Percentiles rank a stretch among this genome's conserved stretches.
Evolutionary conservation across 2,113 vertebrate species (phyloP).

Genomic region (Gavia stellata): DNA sequence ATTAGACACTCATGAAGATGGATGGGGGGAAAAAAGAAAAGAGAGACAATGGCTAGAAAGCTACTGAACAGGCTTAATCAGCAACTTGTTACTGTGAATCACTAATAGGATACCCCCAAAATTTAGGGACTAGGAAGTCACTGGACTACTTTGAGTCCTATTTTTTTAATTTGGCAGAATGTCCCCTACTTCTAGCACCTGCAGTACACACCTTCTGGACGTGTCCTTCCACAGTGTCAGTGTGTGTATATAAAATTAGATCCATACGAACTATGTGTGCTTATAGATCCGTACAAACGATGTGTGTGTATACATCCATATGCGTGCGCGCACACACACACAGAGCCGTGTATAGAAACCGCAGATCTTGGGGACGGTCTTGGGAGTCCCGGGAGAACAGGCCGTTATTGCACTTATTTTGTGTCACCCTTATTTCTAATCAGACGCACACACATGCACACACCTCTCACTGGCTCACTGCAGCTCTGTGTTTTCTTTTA

Average conservation of each 20-base stretch:
- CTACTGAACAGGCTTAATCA: background rate
- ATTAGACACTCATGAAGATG: background rate
- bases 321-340: rapidly evolving
- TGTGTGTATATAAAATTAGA: background rate
- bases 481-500: constrained; percentile 44
- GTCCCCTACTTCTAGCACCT: background rate
- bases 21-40: background rate
- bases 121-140: background rate
- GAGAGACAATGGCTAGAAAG: background rate
- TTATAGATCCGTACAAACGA: rapidly evolving
- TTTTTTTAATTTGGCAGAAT: background rate
- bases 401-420: background rate
- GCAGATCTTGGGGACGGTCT: background rate
- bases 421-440: constrained; percentile 9
- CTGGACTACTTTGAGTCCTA: background rate
- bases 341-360: background rate
- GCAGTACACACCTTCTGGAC: background rate
- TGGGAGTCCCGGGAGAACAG: background rate
- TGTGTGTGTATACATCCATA: background rate
- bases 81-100: background rate
- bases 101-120: background rate
- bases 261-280: rapidly evolving
- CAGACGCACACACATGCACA: background rate
- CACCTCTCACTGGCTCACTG: background rate
- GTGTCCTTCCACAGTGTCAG: rapidly evolving